Conservation (phyloP, 2,113 vertebrate genomes). For the Holacanthus passer region DNA sequence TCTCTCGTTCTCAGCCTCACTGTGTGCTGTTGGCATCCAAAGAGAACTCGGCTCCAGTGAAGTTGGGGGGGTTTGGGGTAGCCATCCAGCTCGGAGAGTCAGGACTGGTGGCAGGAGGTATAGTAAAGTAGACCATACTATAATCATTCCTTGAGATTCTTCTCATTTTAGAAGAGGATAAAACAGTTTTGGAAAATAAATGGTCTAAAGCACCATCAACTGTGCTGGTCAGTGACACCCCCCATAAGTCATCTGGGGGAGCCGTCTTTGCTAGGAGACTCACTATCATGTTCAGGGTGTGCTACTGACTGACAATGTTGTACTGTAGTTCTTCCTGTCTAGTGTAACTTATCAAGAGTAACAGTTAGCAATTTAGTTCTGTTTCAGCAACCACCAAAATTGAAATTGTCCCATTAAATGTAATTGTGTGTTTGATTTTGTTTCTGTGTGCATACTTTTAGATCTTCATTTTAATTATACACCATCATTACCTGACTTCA, state of each 20-base stretch:
- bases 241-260: no score
- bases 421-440: background rate
- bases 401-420: fast-evolving
- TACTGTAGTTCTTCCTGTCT: no score
- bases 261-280: no score
- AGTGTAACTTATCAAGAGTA: no score
- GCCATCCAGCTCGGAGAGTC: conserved; percentile 98
- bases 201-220: no score
- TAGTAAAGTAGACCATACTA: background rate
- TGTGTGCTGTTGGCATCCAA: conserved; percentile 98
- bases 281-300: no score
- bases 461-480: background rate
- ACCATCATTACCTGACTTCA: background rate
- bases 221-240: no score
- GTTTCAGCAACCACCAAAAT: background rate
- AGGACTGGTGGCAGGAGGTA: conserved; percentile 98
- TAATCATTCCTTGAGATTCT: no score
- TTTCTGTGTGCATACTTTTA: background rate
- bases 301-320: no score
- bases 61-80: conserved; percentile 96
- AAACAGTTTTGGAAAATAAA: no score
- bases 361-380: no score
- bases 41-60: conserved; percentile 97
- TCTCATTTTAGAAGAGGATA: no score
- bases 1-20: conserved; percentile 90